Evolutionary conservation across 1,140 invertebrate genomes (phyloP).

Genomic region (Drosophila trapezifrons): DNA sequence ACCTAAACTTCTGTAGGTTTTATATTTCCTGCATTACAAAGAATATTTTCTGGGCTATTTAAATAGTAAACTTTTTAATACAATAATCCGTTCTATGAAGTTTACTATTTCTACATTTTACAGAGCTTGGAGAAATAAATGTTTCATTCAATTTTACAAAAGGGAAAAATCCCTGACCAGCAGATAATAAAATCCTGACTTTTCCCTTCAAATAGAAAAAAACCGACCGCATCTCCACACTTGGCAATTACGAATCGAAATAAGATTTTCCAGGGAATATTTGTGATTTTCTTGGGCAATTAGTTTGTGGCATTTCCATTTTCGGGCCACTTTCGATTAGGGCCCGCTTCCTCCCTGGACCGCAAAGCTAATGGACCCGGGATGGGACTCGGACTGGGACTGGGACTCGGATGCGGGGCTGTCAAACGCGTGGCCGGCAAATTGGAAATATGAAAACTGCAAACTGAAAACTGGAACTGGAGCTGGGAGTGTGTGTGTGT

Average conservation of each 20-base stretch:
- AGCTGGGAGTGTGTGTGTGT: not conserved
- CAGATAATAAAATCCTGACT: too few relatives aligned
- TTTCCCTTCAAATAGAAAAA: not conserved
- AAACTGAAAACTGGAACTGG: conserved; percentile 49
- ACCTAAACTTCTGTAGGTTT: too few relatives aligned
- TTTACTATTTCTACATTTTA: too few relatives aligned
- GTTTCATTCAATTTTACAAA: too few relatives aligned
- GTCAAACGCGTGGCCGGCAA: conserved; percentile 44
- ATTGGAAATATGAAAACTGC: conserved; percentile 67
- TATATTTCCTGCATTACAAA: too few relatives aligned
- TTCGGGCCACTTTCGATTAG: conserved; percentile 3
- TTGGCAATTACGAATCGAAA: not conserved
- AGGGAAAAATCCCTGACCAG: too few relatives aligned
- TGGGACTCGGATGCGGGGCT: not conserved
- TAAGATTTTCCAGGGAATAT: not conserved
- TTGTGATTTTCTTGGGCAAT: conserved; percentile 19
- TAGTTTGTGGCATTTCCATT: conserved; percentile 14
- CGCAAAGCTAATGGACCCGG: conserved; percentile 32
- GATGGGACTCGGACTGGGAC: not conserved
- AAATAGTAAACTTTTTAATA: too few relatives aligned
- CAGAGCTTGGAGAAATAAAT: too few relatives aligned
- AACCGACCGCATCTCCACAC: not conserved
- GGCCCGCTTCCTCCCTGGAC: not conserved
- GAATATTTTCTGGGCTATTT: too few relatives aligned
- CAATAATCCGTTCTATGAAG: not conserved